phyloP scores from a whole-genome alignment of 2,113 vertebrate species.

The Passer domesticus region DNA sequence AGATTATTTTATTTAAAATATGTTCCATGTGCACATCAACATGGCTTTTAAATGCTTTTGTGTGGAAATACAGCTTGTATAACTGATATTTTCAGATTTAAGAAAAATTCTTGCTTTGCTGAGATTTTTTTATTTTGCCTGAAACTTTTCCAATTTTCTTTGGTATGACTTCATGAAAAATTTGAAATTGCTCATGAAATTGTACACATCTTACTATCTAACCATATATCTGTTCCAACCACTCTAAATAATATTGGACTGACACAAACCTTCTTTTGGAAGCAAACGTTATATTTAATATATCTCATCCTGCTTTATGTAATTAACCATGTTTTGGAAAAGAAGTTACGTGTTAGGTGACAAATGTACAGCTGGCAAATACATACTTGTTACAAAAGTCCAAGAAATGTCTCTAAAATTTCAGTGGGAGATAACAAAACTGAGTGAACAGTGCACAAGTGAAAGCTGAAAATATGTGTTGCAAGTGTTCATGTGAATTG shows the following conservation, averaged over 20 bases:
- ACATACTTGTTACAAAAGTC: background rate
- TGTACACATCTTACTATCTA: background rate
- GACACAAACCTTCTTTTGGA: background rate
- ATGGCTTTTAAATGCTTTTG: background rate
- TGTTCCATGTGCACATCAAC: background rate
- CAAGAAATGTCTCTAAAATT: background rate
- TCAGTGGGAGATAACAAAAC: background rate
- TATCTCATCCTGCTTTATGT: background rate
- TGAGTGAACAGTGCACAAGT: background rate
- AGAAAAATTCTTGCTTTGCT: background rate
- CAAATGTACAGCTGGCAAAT: background rate
- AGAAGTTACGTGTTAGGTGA: background rate
- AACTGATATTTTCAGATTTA: background rate
- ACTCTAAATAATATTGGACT: background rate
- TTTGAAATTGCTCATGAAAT: background rate
- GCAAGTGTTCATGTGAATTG: background rate
- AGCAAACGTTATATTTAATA: background rate
- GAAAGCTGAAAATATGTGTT: background rate
- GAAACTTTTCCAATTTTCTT: background rate
- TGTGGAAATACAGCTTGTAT: background rate
- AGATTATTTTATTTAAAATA: background rate
- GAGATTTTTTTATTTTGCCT: background rate
- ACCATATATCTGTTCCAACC: background rate
- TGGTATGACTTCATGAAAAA: background rate
- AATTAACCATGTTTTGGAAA: background rate